A percentile compares a stretch with the other conserved stretches of the same genome.
Conservation (phyloP, 2,113 vertebrate genomes). For the Sialia sialis region DNA sequence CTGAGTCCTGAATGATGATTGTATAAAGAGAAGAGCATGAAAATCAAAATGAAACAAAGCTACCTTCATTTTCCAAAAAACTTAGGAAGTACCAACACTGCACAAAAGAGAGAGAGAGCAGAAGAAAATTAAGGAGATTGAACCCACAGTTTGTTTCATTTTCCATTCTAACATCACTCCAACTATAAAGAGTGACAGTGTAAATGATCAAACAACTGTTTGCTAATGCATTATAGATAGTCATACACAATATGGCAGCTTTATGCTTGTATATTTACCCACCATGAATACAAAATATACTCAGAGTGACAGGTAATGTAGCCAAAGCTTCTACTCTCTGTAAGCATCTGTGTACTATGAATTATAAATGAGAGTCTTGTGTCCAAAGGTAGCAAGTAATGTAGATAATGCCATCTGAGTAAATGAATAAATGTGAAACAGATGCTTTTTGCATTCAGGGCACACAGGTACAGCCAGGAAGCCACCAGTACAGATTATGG, state of each 20-base stretch:
- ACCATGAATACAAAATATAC: conserved; percentile 59
- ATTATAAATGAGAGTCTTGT: conserved; percentile 75
- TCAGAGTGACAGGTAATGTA: conserved; percentile 67
- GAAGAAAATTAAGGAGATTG: not conserved
- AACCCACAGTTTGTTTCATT: conserved; percentile 29
- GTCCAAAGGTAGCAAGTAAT: conserved; percentile 66
- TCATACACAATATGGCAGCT: conserved; percentile 59
- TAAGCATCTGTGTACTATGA: conserved; percentile 74
- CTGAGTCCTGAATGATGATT: not conserved
- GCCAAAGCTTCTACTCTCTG: conserved; percentile 61
- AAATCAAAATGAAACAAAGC: not conserved
- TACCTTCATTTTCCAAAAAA: not conserved
- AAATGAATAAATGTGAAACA: conserved; percentile 74
- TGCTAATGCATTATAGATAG: conserved; percentile 59
- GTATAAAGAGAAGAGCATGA: not conserved
- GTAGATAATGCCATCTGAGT: conserved; percentile 67
- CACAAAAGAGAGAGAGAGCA: not conserved
- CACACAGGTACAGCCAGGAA: conserved; percentile 67
- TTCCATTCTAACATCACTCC: conserved; percentile 41
- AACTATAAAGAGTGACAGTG: conserved; percentile 31
- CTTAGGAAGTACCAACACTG: not conserved
- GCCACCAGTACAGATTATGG: conserved; percentile 64
- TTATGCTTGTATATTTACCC: conserved; percentile 60
- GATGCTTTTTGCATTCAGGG: conserved; percentile 72
- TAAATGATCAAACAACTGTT: conserved; percentile 64